phyloP scores from a whole-genome alignment of 2,888 invertebrate genomes.

The Drosophila borealis region DNA sequence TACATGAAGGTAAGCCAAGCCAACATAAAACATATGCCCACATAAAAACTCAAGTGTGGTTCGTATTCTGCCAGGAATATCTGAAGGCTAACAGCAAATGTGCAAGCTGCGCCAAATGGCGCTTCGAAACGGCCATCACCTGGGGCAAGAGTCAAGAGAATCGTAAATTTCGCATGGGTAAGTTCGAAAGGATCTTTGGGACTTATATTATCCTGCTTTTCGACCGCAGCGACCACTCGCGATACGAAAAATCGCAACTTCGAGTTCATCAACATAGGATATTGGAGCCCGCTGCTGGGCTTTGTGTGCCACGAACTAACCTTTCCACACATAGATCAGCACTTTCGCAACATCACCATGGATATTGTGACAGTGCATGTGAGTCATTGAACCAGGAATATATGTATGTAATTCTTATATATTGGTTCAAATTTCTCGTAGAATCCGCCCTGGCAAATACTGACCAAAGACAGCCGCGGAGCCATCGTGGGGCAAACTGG shows the following conservation, averaged over 20 bases:
- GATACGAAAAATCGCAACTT: conserved; percentile 73
- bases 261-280: conserved; percentile 87
- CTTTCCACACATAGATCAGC: conserved; percentile 92
- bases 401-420: conserved; percentile 61
- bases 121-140: conserved; percentile 86
- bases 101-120: conserved; percentile 87
- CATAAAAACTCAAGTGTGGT: accelerated
- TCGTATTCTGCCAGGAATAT: conserved; percentile 67
- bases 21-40: neutral
- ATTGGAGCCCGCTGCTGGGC: conserved; percentile 91
- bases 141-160: conserved; percentile 86
- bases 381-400: conserved; percentile 82
- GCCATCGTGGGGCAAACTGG: conserved; percentile 87
- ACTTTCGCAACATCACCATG: conserved; percentile 90
- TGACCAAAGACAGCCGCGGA: conserved; percentile 87
- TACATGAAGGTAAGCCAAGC: conserved; percentile 88
- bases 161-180: conserved; percentile 60
- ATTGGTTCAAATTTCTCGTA: conserved; percentile 83
- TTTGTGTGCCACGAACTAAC: conserved; percentile 88
- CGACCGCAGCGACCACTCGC: conserved; percentile 38
- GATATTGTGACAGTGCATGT: conserved; percentile 92
- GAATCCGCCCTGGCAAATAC: conserved; percentile 95
- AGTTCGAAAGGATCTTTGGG: neutral
- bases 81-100: conserved; percentile 84
- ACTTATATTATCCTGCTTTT: neutral